Conservation (phyloP, 2,888 invertebrate genomes). For the Panopea generosa region DNA sequence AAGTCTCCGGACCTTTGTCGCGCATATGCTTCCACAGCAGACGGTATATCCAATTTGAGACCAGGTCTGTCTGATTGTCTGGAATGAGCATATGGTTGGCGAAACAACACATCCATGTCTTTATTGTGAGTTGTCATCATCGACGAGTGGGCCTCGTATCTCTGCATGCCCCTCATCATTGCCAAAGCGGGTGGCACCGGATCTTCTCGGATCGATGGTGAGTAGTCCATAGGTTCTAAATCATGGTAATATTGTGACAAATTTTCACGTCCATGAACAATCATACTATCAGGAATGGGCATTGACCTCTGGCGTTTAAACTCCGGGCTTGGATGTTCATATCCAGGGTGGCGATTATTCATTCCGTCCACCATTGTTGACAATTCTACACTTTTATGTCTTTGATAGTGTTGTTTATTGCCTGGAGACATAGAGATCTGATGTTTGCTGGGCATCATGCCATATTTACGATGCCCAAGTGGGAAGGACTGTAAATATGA, state of each 20-base stretch:
- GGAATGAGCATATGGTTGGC: conserved; percentile 14
- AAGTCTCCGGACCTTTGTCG: conserved; percentile 45
- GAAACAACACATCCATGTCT: conserved; percentile 39
- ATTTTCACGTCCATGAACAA: conserved; percentile 50
- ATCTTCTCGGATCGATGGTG: conserved; percentile 50
- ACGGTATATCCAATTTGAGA: conserved; percentile 55
- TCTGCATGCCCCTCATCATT: conserved; percentile 61
- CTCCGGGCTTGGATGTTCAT: conserved; percentile 52
- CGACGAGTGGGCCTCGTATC: conserved; percentile 29
- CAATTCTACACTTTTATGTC: conserved; percentile 53
- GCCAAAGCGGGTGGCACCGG: conserved; percentile 56
- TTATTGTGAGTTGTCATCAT: conserved; percentile 44
- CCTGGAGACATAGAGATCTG: conserved; percentile 17
- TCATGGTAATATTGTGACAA: conserved; percentile 54
- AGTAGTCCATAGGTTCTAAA: conserved; percentile 57
- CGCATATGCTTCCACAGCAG: conserved; percentile 19
- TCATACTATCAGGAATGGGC: conserved; percentile 52
- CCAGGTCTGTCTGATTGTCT: conserved; percentile 22
- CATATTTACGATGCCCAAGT: conserved; percentile 12
- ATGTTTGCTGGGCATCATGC: conserved; percentile 24
- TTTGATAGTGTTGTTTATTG: conserved; percentile 31
- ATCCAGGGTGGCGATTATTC: conserved; percentile 18
- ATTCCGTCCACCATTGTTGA: conserved; percentile 7
- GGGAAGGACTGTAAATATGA: conserved; percentile 12
- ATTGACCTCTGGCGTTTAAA: conserved; percentile 55